Percentiles rank a stretch among this genome's conserved stretches.
Evolutionary conservation across 2,113 vertebrate genomes (phyloP).

Genomic region (Microcebus murinus): DNA sequence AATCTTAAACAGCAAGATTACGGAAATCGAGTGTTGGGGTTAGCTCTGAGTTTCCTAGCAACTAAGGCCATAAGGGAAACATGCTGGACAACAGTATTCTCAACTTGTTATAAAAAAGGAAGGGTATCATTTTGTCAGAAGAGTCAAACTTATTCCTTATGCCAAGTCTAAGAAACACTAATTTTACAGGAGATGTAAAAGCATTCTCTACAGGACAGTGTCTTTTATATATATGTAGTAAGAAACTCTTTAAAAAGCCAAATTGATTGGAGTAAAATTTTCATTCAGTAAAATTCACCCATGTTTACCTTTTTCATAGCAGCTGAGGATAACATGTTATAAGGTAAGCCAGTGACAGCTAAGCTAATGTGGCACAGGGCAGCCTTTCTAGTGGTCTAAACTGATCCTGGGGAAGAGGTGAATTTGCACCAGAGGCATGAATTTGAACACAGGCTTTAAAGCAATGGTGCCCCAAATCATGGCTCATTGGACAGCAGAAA

Average conservation of each 20-base stretch:
- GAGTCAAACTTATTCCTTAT: constrained; percentile 7
- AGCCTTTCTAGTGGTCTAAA: neutral
- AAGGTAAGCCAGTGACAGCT: neutral
- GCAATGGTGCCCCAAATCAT: neutral
- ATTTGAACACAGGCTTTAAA: neutral
- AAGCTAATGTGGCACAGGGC: neutral
- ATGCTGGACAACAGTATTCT: neutral
- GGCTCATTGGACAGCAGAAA: neutral
- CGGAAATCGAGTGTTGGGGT: constrained; percentile 19
- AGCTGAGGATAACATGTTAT: neutral
- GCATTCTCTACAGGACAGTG: neutral
- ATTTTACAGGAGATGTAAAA: neutral
- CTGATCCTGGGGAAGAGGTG: neutral
- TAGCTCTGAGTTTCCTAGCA: constrained; percentile 47
- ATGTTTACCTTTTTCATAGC: neutral
- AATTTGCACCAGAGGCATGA: neutral
- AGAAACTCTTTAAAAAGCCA: constrained; percentile 26
- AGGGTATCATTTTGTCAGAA: constrained; percentile 26
- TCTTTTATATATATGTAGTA: neutral
- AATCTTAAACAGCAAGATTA: neutral
- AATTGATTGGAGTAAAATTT: neutral
- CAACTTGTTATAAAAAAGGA: constrained; percentile 19
- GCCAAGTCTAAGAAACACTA: neutral
- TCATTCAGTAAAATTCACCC: neutral
- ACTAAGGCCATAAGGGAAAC: constrained; percentile 31